phyloP scores from a whole-genome alignment of 2,888 invertebrate genomes.

The Teleiodes luculella region DNA sequence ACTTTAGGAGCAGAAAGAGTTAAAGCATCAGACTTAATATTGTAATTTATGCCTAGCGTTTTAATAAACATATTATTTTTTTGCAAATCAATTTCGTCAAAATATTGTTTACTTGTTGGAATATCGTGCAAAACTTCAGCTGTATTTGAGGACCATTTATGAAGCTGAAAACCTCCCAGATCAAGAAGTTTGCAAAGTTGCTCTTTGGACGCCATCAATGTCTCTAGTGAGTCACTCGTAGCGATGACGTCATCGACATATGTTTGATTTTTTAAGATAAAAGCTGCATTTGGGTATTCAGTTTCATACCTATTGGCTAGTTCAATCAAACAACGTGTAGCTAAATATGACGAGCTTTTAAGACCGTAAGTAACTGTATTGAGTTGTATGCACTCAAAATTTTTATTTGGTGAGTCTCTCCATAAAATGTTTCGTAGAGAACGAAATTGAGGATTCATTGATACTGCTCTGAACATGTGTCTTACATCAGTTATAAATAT shows the following conservation, averaged over 20 bases:
- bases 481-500: no score
- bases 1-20: constrained; percentile 11
- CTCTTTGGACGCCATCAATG: neutral
- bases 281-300: neutral
- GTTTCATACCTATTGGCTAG: neutral
- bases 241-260: neutral
- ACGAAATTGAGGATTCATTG: no score
- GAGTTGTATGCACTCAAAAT: no score
- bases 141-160: neutral
- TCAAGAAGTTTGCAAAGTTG: neutral
- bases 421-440: no score
- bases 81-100: constrained; percentile 18
- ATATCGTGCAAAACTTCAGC: neutral
- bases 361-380: no score
- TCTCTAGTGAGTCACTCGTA: neutral
- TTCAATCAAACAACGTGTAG: neutral
- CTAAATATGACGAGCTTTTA: no score
- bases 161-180: neutral
- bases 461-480: no score
- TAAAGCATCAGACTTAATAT: constrained; percentile 14
- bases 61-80: constrained; percentile 16
- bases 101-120: constrained; percentile 6
- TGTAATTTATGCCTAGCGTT: constrained; percentile 16
- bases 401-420: no score
- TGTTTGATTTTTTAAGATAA: neutral